Percentiles rank a stretch among this genome's conserved stretches.
phyloP scores from a whole-genome alignment of 2,888 invertebrate species.

The Eurytoma californica region DNA sequence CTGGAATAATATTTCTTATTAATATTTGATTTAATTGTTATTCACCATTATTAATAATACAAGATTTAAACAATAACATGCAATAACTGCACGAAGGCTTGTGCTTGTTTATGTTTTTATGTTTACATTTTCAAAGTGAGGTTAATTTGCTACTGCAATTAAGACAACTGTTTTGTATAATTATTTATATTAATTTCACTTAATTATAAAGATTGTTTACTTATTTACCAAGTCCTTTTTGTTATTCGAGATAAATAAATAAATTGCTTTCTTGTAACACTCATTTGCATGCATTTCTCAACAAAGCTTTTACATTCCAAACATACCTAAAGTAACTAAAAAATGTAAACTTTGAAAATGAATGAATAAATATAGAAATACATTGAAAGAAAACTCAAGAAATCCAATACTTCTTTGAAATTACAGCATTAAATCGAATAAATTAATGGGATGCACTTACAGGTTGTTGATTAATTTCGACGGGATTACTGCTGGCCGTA shows the following conservation, averaged over 20 bases:
- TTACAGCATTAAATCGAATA: not conserved
- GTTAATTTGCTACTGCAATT: constrained; percentile 36
- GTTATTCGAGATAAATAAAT: no score
- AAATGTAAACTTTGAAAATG: not conserved
- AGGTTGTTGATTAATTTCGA: constrained; percentile 24
- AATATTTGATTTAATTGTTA: not conserved
- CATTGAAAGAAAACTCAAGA: not conserved
- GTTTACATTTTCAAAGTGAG: constrained; percentile 46
- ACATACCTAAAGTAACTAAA: not conserved
- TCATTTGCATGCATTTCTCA: no score
- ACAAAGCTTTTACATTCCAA: not conserved
- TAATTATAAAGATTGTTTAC: no score
- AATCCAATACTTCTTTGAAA: not conserved
- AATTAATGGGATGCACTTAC: constrained; percentile 27
- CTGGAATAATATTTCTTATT: constrained; percentile 23
- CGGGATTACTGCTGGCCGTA: not conserved
- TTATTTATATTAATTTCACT: not conserved
- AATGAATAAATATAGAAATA: not conserved
- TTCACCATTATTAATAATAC: not conserved
- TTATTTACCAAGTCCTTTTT: no score
- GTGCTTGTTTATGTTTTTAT: no score
- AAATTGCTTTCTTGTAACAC: no score
- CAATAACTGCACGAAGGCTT: not conserved
- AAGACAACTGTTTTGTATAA: not conserved
- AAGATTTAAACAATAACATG: not conserved